Evolutionary conservation across 2,797 vertebrate genomes (phyloP).

Genomic region (Liasis olivaceus): DNA sequence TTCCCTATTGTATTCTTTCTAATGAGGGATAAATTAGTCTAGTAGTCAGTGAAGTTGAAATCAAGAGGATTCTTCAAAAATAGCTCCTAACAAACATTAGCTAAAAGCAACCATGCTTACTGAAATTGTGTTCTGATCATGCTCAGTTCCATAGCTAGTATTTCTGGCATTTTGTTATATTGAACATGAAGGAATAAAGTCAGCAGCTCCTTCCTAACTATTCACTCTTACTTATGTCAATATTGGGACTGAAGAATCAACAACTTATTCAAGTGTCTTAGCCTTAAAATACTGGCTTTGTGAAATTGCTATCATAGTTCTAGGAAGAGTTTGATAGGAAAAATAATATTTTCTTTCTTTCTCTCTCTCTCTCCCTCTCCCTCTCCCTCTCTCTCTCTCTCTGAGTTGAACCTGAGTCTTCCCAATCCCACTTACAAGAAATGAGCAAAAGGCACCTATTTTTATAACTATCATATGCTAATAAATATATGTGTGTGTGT

Average conservation of each 20-base stretch:
- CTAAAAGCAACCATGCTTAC: slow-evolving; percentile 13
- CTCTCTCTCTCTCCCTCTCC: no score
- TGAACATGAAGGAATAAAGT: background rate
- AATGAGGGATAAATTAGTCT: slow-evolving; percentile 54
- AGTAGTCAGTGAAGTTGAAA: slow-evolving; percentile 46
- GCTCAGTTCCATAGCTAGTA: background rate
- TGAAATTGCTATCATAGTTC: background rate
- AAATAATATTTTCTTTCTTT: background rate
- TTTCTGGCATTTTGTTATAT: background rate
- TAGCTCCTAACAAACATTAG: slow-evolving; percentile 29
- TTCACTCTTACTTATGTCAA: background rate
- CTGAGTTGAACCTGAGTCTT: background rate
- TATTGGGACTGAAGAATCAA: background rate
- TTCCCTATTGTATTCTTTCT: slow-evolving; percentile 55
- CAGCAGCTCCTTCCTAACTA: background rate
- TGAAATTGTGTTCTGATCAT: slow-evolving; percentile 20
- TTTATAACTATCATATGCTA: background rate
- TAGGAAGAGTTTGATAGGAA: background rate
- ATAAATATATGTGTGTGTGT: background rate
- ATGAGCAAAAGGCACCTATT: background rate
- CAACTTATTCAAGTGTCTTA: background rate
- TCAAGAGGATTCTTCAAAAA: slow-evolving; percentile 41
- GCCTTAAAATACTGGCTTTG: background rate
- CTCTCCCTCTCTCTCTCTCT: no score
- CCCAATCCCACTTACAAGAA: background rate